Percentiles rank a stretch among this genome's conserved stretches.
Conservation (phyloP, 2,113 vertebrate species). For the Spizaetus ornatus region DNA sequence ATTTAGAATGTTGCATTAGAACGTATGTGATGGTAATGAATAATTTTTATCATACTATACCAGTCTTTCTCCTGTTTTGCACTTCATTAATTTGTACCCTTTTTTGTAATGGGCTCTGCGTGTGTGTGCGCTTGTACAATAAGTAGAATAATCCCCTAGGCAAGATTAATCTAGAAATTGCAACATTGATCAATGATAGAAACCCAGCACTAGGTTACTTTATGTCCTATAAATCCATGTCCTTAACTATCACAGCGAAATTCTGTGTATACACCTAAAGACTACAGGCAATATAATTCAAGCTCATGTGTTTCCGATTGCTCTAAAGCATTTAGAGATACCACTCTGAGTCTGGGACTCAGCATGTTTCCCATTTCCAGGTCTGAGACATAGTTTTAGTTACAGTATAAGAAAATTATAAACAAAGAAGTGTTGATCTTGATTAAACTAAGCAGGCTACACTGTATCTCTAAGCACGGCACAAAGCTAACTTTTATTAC, state of each 20-base stretch:
- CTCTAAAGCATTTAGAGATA: conserved; percentile 20
- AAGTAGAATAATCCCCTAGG: neutral
- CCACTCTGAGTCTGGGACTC: conserved; percentile 12
- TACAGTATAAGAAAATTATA: conserved; percentile 35
- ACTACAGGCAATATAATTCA: conserved; percentile 37
- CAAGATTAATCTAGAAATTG: neutral
- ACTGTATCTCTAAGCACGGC: neutral
- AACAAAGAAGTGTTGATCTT: conserved; percentile 9
- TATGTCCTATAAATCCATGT: neutral
- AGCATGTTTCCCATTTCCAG: neutral
- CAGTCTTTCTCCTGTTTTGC: neutral
- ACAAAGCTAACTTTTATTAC: neutral
- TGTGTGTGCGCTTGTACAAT: neutral
- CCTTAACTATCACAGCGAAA: neutral
- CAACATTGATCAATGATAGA: neutral
- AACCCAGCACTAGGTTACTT: neutral
- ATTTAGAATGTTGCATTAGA: neutral
- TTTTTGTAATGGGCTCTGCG: neutral
- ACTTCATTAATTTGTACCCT: neutral
- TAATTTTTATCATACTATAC: neutral
- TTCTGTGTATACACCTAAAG: conserved; percentile 20
- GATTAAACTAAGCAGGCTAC: conserved; percentile 8
- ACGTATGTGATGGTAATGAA: neutral
- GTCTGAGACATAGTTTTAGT: conserved; percentile 27
- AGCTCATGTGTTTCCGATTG: neutral